A percentile compares a stretch with the other conserved stretches of the same genome.
Conservation (phyloP, 2,113 vertebrate species). For the Malurus melanocephalus region DNA sequence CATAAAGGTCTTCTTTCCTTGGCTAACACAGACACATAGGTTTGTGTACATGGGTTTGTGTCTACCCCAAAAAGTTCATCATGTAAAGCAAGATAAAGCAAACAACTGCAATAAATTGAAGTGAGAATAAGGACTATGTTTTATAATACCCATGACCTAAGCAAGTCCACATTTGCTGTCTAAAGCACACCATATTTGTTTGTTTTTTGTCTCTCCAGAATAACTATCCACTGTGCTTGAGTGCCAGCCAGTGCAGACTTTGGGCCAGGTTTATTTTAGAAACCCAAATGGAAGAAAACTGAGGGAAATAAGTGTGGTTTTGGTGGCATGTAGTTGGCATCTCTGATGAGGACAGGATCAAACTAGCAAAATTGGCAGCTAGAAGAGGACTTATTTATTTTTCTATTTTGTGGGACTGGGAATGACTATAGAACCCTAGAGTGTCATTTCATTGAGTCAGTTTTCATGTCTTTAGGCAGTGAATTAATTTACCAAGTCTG, state of each 20-base stretch:
- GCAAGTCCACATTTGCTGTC: neutral
- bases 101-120: neutral
- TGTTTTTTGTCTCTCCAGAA: neutral
- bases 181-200: neutral
- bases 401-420: neutral
- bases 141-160: neutral
- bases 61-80: neutral
- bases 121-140: neutral
- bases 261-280: neutral
- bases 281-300: neutral
- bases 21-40: rapidly evolving
- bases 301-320: neutral
- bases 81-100: neutral
- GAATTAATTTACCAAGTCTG: neutral
- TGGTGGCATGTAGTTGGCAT: neutral
- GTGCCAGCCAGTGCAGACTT: neutral
- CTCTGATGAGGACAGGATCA: neutral
- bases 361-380: neutral
- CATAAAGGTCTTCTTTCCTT: neutral
- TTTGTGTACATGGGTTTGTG: neutral
- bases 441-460: neutral
- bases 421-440: neutral
- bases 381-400: neutral
- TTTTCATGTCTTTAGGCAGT: neutral
- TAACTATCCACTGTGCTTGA: neutral